These are phyloP conservation scores for Ditylenchus dipsaci DNA, from an alignment of 1,140 invertebrate genomes.

Conservation along the genomic window DNA sequence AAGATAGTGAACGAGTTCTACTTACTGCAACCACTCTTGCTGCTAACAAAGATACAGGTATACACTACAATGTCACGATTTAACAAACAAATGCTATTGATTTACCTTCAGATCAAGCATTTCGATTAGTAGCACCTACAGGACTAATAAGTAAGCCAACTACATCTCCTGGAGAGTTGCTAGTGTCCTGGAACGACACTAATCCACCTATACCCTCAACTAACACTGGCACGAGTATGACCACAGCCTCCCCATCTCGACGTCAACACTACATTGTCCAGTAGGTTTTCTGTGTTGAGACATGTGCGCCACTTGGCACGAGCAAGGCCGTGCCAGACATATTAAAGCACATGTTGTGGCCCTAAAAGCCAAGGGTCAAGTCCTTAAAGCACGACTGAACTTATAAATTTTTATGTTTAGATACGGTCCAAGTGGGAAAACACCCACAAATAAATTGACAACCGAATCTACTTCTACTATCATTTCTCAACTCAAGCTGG, in stretches of 20 bases:
- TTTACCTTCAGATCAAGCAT: slow-evolving; percentile 15
- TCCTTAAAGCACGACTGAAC: too few species aligned
- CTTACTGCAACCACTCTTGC: slow-evolving; percentile 41
- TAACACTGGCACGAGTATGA: slow-evolving; percentile 1
- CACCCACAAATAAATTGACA: not conserved
- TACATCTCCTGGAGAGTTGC: slow-evolving; percentile 24
- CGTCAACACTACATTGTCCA: slow-evolving; percentile 37
- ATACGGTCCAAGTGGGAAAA: not conserved
- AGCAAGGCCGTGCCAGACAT: too few species aligned
- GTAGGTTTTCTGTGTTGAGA: slow-evolving; percentile 3
- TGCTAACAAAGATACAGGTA: slow-evolving; percentile 1
- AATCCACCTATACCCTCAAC: slow-evolving; percentile 15
- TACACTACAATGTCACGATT: slow-evolving; percentile 2
- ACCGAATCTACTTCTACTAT: slow-evolving; percentile 5
- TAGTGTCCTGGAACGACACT: slow-evolving; percentile 44
- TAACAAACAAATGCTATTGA: not conserved
- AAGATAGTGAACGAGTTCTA: slow-evolving; percentile 51
- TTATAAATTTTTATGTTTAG: not conserved
- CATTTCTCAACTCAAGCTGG: slow-evolving; percentile 21
- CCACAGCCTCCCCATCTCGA: slow-evolving; percentile 5
- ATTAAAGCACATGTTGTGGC: too few species aligned
- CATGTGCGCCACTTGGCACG: too few species aligned
- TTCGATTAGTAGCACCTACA: slow-evolving; percentile 29
- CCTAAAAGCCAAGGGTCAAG: too few species aligned
- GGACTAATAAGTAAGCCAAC: slow-evolving; percentile 26